Conservation (phyloP, 2,113 vertebrate genomes). For the western clawed frog (Xenopus tropicalis) region UCB_Xtro_10.0 CM004445.2:152639501-152640000, state of each 20-base stretch:
- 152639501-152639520: too few relatives aligned
- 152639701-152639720: too few relatives aligned
- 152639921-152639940: conserved; percentile 18
- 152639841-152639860: not conserved
- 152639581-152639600: conserved; percentile 4
- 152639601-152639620: conserved; percentile 42
- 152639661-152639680: too few relatives aligned
- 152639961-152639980: not conserved
- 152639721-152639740: too few relatives aligned
- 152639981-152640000: not conserved
- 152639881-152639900: not conserved
- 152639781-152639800: too few relatives aligned
- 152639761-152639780: too few relatives aligned
- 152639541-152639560: not conserved
- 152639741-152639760: too few relatives aligned
- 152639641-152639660: too few relatives aligned
- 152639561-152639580: conserved; percentile 30
- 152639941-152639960: not conserved
- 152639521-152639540: not conserved
- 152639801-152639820: too few relatives aligned
- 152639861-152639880: not conserved
- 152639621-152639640: too few relatives aligned
- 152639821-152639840: not conserved
- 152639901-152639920: conserved; percentile 8
- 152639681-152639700: too few relatives aligned